Base-by-base conservation (phyloP, 2,888 invertebrate genomes). In the Halictus quadricinctus region DNA sequence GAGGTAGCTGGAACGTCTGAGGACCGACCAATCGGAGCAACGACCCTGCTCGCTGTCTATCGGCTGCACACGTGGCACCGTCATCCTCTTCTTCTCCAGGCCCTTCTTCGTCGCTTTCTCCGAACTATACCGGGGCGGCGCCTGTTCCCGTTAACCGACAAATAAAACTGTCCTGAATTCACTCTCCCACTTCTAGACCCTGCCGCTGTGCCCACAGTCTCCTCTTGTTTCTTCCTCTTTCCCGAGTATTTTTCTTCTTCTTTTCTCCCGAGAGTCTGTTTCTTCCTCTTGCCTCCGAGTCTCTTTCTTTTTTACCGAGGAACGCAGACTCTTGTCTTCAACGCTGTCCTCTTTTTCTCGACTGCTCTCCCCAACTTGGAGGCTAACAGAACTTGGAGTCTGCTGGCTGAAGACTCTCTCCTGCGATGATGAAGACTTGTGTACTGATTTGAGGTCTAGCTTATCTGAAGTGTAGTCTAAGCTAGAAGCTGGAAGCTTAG, bases 11-110 rank as follows among this genome's bases (percentile, higher is more conserved):
- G 84, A 50, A 5, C 70, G 77, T 10, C 77, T 74, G 54, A 48
- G 72, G 60, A 76, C 48, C 85, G 87, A 64, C 64, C 64, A 89
- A 41, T 84, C 82, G 70, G 88, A 43, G 80, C 80, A 83, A 83
- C 76, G 85, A 86, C 86, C 86, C 58, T 36, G 15, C 48, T 78
- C 66, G 21, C 66, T 66, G 58, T 77, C 78, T 76, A 80, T 41
- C 66, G 58, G 75, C 6, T 83, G 83, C n/a, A 80, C 80, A 64
- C 85, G 76, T 80, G 84, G 69, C 74, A 29, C 80, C 70, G 64
- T 83, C 76, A 74, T 75, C 72, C 66, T n/a, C 29, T 80, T 54
- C 41, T 46, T 5, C 36, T 2, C 43, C 29, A 15, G 64, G 46
- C 70, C 21, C n/a, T 79, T 50, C 7, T 50, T 36, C n/a, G 46